Base-by-base conservation (phyloP, 1,140 invertebrate genomes). In the Brachionus koreanus region DNA sequence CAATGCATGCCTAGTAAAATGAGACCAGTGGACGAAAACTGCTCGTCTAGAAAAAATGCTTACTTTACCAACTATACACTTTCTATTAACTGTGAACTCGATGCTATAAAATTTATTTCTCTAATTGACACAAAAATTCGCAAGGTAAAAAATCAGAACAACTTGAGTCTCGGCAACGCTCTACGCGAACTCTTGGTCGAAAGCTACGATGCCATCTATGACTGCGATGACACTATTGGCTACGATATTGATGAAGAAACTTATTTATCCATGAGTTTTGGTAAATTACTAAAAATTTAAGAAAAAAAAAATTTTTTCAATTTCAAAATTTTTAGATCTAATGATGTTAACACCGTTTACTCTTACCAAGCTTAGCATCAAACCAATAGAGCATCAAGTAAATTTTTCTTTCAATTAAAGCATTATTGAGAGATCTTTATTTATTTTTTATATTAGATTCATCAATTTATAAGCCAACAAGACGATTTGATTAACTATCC, bases 381-480 rank as follows among this genome's bases (percentile, higher is more conserved):
- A 74, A 19, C 69, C 69, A 0, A 74, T 74, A 9, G 69, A 74
- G 69, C 69, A 74, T 74, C 69, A 74, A 25, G 69, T 74, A 13
- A 35, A n/a, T n/a, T n/a, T n/a, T n/a, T n/a, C n/a, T n/a, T n/a
- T n/a, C n/a, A n/a, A n/a, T n/a, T n/a, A n/a, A n/a, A n/a, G n/a
- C n/a, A n/a, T n/a, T n/a, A n/a, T n/a, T n/a, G n/a, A n/a, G n/a
- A n/a, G n/a, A n/a, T n/a, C n/a, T n/a, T n/a, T n/a, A n/a, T n/a
- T n/a, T n/a, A n/a, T n/a, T n/a, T n/a, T n/a, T 65, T 65, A 65
- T 29, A 29, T 3, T 9, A 57, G 69, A 74, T 74, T 29, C 69
- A 74, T 46, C 69, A 74, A n/a, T 74, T 46, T 46, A 74, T 74
- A 23, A 74, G 69, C 25, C 69, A 46, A 5, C 69, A 74, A n/a